Evolutionary conservation across 1,140 invertebrate species (phyloP), one percentile per base, ranked within the genome.

Genomic region (Triops cancriformis): DNA sequence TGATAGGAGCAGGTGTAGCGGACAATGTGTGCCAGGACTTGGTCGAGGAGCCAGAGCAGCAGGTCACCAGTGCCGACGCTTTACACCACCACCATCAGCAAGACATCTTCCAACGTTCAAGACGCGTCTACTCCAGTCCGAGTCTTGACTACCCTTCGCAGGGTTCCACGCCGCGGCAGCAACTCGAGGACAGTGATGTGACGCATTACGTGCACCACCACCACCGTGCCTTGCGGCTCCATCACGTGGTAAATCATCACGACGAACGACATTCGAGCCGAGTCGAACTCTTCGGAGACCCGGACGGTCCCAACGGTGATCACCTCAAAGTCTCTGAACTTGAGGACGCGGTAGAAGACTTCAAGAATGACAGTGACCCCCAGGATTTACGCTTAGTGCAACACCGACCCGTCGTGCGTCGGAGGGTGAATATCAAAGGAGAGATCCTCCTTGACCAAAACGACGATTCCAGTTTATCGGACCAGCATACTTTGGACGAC

Each of bases 371-470:
- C 37, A 73, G 77, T 73, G 77, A 78, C 41, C 77, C 77, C 23
- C 77, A 78, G 42, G 77, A 78, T 74, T 45, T 78, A 45, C 77
- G 77, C 18, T 73, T 78, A 42, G 77, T 78, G 72, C 76, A 77
- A 18, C 77, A 78, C 72, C 74, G 73, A n/a, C 41, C 77, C 26
- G 37, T 31, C 18, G 78, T 43, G 51, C 26, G 26, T 12, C 37
- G 27, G 1, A 26, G 45, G 7, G 78, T 31, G 14, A 28, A 43
- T 12, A 51, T 45, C 5, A 72, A 77, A 23, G 76, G 51, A 2
- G 73, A 78, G 14, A 51, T 31, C 28, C 26, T 41, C 10, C 18
- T 5, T 10, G 76, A 72, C 11, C 37, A 77, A 26, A 37, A 77
- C 72, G 41, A 31, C n/a, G 31, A 76, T 51, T 64, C 75, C 31